These are phyloP conservation scores for Condylostylus longicornis DNA, from an alignment of 1,140 invertebrate species.

Conservation along the genomic window DNA sequence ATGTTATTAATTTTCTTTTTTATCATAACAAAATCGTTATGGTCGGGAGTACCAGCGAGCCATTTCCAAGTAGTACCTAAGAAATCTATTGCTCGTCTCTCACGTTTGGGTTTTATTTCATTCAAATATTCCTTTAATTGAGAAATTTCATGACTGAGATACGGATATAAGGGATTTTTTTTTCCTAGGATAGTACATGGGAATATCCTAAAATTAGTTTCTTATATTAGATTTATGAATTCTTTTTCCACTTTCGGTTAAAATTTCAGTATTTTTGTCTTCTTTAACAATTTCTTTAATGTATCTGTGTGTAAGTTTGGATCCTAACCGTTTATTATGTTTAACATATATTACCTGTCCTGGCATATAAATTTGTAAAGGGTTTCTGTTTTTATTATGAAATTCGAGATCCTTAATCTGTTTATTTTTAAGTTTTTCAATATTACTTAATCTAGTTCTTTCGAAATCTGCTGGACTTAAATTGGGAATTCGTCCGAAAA, in stretches of 20 bases:
- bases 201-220: slow-evolving; percentile 1
- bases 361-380: not conserved
- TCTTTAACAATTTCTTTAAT: not conserved
- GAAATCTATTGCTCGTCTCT: slow-evolving; percentile 1
- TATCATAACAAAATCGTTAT: slow-evolving; percentile 5
- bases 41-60: slow-evolving; percentile 7
- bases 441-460: too few species aligned
- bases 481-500: too few species aligned
- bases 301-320: not conserved
- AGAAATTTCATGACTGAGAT: too few species aligned
- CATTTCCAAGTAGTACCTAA: slow-evolving; percentile 6
- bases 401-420: not conserved
- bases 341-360: not conserved
- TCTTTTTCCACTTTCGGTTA: too few species aligned
- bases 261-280: not conserved
- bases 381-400: slow-evolving; percentile 1
- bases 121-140: too few species aligned
- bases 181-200: not conserved
- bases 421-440: not conserved
- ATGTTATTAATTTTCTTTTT: slow-evolving; percentile 4
- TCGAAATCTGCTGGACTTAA: too few species aligned
- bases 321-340: slow-evolving; percentile 1
- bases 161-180: too few species aligned
- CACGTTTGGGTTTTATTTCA: not conserved
- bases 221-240: not conserved